phyloP scores from a whole-genome alignment of 2,113 vertebrate genomes.

The Uria lomvia region DNA sequence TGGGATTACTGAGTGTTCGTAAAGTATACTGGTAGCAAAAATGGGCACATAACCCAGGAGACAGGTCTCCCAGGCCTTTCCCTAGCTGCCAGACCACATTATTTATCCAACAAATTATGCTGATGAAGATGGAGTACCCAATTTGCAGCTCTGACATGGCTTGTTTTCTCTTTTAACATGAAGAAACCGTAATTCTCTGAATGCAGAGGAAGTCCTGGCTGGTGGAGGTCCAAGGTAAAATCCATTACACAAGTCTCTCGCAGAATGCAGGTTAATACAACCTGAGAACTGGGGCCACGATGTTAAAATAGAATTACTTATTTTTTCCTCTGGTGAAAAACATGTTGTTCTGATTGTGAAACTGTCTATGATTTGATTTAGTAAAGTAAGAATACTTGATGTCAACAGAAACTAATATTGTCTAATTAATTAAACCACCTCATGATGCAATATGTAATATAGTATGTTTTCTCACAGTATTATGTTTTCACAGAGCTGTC shows the following conservation, averaged over 20 bases:
- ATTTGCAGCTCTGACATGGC: background rate
- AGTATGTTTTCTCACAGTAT: slow-evolving; percentile 53
- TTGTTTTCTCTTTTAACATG: background rate
- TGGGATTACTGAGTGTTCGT: background rate
- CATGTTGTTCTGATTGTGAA: slow-evolving; percentile 27
- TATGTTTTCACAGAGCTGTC: slow-evolving; percentile 19
- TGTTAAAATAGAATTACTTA: background rate
- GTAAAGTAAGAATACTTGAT: slow-evolving; percentile 54
- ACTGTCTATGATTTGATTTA: background rate
- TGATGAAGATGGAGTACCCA: background rate
- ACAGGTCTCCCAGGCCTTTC: background rate
- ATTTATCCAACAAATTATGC: background rate
- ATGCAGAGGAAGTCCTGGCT: background rate
- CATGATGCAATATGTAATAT: slow-evolving; percentile 52
- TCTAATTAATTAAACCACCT: slow-evolving; percentile 43
- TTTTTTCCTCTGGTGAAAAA: background rate
- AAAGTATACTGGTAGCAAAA: background rate
- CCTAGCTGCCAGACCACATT: background rate
- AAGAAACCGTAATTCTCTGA: background rate
- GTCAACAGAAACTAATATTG: slow-evolving; percentile 65
- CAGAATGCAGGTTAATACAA: background rate
- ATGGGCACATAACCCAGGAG: background rate
- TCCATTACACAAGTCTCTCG: background rate
- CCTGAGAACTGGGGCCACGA: background rate
- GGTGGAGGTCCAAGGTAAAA: background rate